Conservation (phyloP, 2,888 invertebrate genomes). For the Pelosia muscerda region DNA sequence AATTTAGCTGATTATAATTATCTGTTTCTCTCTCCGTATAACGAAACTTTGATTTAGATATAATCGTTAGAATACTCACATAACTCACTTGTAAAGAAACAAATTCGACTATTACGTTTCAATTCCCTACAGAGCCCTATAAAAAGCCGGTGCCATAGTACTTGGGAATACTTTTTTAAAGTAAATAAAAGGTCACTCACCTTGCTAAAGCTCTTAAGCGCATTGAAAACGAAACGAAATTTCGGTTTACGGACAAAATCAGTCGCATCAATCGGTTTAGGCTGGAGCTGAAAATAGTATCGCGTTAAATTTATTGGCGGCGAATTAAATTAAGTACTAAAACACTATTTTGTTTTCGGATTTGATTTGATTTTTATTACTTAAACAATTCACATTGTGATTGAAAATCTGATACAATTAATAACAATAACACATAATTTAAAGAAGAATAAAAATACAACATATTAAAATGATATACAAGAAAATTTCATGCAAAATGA, state of each 20-base stretch:
- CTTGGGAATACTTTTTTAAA: conserved; percentile 36
- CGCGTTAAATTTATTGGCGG: conserved; percentile 20
- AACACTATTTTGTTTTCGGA: conserved; percentile 15
- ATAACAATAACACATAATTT: too few species aligned
- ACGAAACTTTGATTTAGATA: not conserved
- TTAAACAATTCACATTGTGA: too few species aligned
- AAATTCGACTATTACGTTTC: conserved; percentile 10
- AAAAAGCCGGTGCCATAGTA: conserved; percentile 26
- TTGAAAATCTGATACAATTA: too few species aligned
- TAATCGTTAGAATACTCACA: not conserved
- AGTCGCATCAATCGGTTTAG: conserved; percentile 76
- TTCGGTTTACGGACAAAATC: conserved; percentile 63
- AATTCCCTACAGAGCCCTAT: conserved; percentile 31
- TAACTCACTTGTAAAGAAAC: conserved; percentile 11
- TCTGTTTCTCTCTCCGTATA: not conserved
- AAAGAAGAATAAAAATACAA: too few species aligned
- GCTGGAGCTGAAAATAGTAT: conserved; percentile 63
- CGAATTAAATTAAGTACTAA: conserved; percentile 25
- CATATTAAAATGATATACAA: too few species aligned
- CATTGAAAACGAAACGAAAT: conserved; percentile 63
- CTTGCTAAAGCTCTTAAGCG: conserved; percentile 57
- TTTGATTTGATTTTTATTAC: too few species aligned
- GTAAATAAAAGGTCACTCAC: conserved; percentile 51
- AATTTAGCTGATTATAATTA: too few species aligned
- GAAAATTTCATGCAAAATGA: too few species aligned